Evolutionary conservation across 2,113 vertebrate genomes (phyloP).

Genomic region (Thalassarche chlororhynchos): DNA sequence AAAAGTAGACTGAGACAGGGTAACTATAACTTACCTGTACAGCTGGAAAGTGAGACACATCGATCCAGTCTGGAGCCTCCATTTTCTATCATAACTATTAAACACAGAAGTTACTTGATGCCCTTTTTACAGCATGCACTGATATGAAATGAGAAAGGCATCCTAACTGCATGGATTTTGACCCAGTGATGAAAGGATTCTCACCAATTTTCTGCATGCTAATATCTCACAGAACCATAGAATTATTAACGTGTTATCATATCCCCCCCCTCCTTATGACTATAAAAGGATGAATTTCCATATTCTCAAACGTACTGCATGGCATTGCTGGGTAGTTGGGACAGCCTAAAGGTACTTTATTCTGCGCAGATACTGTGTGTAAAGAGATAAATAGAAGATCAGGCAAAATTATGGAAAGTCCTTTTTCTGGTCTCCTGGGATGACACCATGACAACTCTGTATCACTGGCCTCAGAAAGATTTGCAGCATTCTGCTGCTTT

Average conservation of each 20-base stretch:
- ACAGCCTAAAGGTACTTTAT: neutral
- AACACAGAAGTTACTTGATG: neutral
- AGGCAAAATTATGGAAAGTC: neutral
- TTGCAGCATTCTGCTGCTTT: neutral
- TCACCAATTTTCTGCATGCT: neutral
- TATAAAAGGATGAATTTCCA: neutral
- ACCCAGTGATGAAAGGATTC: neutral
- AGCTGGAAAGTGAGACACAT: rapidly evolving
- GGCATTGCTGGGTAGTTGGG: neutral
- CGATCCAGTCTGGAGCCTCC: neutral
- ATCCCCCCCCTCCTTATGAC: neutral
- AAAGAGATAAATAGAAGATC: neutral
- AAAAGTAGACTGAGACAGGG: neutral
- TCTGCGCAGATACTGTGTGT: neutral
- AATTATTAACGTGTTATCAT: neutral
- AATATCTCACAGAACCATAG: neutral
- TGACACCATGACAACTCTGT: neutral
- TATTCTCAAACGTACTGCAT: neutral
- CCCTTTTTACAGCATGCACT: neutral
- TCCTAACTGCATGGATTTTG: neutral
- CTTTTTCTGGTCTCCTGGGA: neutral
- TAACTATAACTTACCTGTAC: neutral
- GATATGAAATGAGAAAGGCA: neutral
- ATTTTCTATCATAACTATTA: rapidly evolving
- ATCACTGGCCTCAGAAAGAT: neutral